Conservation (phyloP, 2,888 invertebrate species). For the Phaonia tiefii region DNA sequence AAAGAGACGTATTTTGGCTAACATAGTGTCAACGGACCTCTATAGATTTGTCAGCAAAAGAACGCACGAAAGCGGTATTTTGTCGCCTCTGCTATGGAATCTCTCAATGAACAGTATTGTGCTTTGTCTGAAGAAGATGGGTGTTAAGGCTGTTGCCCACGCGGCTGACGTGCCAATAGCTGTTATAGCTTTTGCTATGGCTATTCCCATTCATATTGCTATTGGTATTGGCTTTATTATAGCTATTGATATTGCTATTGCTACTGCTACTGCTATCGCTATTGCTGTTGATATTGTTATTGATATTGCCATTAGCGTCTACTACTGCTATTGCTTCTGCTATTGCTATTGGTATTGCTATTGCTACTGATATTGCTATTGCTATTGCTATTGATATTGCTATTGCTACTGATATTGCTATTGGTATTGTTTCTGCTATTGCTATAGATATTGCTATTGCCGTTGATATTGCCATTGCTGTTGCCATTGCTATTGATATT, state of each 20-base stretch:
- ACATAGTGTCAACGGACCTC: too few species aligned
- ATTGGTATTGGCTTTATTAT: constrained; percentile 6
- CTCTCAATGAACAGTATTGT: too few species aligned
- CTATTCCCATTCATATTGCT: constrained; percentile 6
- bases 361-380: neutral
- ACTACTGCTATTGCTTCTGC: constrained; percentile 5
- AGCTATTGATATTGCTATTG: constrained; percentile 4
- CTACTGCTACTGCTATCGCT: neutral
- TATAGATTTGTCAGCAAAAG: too few species aligned
- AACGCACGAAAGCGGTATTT: too few species aligned
- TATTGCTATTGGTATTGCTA: constrained; percentile 8
- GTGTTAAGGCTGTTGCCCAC: too few species aligned
- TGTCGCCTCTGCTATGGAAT: too few species aligned
- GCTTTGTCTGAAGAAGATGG: too few species aligned
- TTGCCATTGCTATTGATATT: constrained; percentile 10
- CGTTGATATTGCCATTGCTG: constrained; percentile 17
- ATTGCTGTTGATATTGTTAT: constrained; percentile 11
- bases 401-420: neutral
- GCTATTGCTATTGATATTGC: constrained; percentile 14
- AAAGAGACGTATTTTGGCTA: too few species aligned
- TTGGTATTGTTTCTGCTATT: constrained; percentile 6
- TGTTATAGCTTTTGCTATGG: too few species aligned
- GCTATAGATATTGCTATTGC: too few species aligned
- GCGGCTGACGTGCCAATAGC: too few species aligned
- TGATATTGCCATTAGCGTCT: neutral